Evolutionary conservation across 2,888 invertebrate species (phyloP).

Genomic region (Xestia ashworthii): DNA sequence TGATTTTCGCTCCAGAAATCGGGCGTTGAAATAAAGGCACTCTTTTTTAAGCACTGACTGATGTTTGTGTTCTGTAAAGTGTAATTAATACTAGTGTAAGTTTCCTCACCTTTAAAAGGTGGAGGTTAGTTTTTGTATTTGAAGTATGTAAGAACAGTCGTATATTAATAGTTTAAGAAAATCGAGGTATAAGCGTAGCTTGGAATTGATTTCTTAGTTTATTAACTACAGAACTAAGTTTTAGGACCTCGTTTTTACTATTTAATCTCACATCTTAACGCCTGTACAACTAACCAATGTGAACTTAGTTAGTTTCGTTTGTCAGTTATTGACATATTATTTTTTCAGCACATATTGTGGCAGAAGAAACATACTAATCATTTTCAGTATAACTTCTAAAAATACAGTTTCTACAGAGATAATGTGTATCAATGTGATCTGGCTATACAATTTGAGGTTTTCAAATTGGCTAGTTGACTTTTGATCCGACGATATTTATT

Average conservation of each 20-base stretch:
- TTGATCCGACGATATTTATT: background rate
- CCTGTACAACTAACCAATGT: background rate
- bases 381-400: background rate
- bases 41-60: conserved; percentile 27
- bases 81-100: background rate
- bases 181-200: conserved; percentile 2
- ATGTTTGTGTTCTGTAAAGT: conserved; percentile 17
- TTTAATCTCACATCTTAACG: background rate
- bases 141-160: conserved; percentile 13
- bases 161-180: conserved; percentile 11
- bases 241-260: conserved; percentile 12
- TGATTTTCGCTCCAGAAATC: conserved; percentile 8
- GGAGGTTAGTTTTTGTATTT: conserved; percentile 33
- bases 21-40: background rate
- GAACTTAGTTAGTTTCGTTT: background rate
- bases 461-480: background rate
- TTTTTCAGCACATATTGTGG: background rate
- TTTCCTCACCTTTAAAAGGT: conserved; percentile 19
- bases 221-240: background rate
- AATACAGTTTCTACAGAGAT: background rate
- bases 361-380: background rate
- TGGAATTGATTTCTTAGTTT: conserved; percentile 16
- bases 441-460: background rate
- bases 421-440: background rate
- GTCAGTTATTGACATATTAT: background rate